Evolutionary conservation across 1,140 invertebrate species (phyloP).

Genomic region (Hyphantria cunea): DNA sequence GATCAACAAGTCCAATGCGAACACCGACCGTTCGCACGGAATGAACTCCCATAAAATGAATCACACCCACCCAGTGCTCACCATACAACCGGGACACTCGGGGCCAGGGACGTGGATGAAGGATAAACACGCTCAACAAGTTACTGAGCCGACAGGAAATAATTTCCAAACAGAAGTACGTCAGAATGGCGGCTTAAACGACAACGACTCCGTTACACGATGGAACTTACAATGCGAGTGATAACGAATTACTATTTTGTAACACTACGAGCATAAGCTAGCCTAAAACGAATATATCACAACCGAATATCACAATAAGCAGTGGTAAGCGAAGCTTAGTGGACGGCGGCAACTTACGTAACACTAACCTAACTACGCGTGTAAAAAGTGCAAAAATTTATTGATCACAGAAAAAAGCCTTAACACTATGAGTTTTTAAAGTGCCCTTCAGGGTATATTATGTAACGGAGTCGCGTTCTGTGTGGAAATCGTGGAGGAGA

Average conservation of each 20-base stretch:
- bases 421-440: conserved; percentile 68
- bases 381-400: conserved; percentile 76
- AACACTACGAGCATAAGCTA: conserved; percentile 71
- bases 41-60: conserved; percentile 7
- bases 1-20: conserved; percentile 60
- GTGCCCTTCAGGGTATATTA: conserved; percentile 61
- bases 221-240: conserved; percentile 17
- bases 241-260: conserved; percentile 36
- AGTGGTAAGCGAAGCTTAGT: conserved; percentile 78
- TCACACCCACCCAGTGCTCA: conserved; percentile 42
- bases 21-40: conserved; percentile 37
- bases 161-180: conserved; percentile 24
- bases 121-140: conserved; percentile 55
- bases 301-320: conserved; percentile 81
- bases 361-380: conserved; percentile 69
- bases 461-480: conserved; percentile 71
- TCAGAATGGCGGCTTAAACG: conserved; percentile 38
- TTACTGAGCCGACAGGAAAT: conserved; percentile 34
- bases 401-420: conserved; percentile 78
- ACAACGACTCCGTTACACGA: conserved; percentile 48
- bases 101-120: conserved; percentile 31
- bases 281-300: conserved; percentile 74
- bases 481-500: conserved; percentile 56
- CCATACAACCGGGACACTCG: conserved; percentile 43
- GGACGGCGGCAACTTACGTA: conserved; percentile 78